Percentiles rank a stretch among this genome's conserved stretches.
These are phyloP conservation scores for Trichonephila clavipes DNA, from an alignment of 1,140 invertebrate species.

Conservation along the genomic window DNA sequence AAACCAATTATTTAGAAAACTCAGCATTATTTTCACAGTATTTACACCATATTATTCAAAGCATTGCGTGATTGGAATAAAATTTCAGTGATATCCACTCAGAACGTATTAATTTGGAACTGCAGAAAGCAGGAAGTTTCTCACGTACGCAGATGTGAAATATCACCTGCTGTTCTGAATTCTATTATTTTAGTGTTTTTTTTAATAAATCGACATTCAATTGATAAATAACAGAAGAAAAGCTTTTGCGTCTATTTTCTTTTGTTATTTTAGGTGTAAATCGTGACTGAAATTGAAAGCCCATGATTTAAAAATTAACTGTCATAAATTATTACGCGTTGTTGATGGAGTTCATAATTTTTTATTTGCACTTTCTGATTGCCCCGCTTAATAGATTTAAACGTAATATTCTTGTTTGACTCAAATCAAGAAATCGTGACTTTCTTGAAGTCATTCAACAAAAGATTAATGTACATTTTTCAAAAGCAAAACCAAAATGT, in stretches of 20 bases:
- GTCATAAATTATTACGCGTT: background rate
- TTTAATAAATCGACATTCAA: background rate
- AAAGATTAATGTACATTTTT: background rate
- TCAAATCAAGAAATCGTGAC: background rate
- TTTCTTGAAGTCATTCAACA: background rate
- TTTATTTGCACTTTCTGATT: background rate
- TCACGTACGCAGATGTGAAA: background rate
- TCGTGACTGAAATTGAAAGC: slow-evolving; percentile 26
- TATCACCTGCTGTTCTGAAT: background rate
- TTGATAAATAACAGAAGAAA: background rate
- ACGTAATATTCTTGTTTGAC: background rate
- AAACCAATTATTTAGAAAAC: background rate
- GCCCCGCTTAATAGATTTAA: background rate
- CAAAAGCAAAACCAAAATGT: too few species aligned
- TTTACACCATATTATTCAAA: background rate
- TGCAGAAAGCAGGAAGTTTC: slow-evolving; percentile 13
- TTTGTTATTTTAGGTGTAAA: background rate
- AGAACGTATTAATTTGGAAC: background rate
- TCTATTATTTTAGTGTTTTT: background rate
- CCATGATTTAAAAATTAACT: background rate
- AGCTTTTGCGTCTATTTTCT: background rate
- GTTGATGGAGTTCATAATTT: background rate
- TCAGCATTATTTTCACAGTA: background rate
- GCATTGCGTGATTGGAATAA: background rate
- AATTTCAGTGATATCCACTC: background rate